Percentiles rank a stretch among this genome's conserved stretches.
Conservation (phyloP, 2,797 vertebrate genomes). For the Chromis chromis region DNA sequence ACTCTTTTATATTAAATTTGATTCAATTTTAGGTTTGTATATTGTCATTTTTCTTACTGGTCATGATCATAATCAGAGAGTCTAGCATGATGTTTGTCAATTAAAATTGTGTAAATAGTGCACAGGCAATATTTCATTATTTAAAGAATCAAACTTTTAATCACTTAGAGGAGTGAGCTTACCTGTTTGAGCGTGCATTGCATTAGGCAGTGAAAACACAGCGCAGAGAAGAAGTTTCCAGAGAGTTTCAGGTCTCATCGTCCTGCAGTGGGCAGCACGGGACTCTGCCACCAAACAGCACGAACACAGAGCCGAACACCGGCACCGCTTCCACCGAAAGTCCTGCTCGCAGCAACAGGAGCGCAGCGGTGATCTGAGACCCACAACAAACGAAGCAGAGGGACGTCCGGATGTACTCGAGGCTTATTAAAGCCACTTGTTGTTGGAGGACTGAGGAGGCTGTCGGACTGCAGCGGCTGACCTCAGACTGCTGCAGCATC, state of each 20-base stretch:
- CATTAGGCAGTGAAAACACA: conserved; percentile 33
- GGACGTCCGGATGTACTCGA: neutral
- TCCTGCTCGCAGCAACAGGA: neutral
- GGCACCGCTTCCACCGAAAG: neutral
- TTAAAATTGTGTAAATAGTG: neutral
- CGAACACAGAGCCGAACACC: conserved; percentile 17
- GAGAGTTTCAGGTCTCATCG: conserved; percentile 53
- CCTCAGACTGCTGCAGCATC: conserved; percentile 45
- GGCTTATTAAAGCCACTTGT: neutral
- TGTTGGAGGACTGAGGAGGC: neutral
- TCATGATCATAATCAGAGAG: too few species aligned
- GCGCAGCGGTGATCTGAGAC: neutral
- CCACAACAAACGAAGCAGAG: neutral
- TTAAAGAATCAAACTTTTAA: neutral
- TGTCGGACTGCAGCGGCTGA: conserved; percentile 28
- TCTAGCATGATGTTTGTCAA: too few species aligned
- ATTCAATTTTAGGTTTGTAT: neutral
- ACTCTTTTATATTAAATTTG: too few species aligned
- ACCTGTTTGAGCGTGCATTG: conserved; percentile 63
- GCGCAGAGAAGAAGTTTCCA: conserved; percentile 48
- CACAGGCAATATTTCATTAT: neutral
- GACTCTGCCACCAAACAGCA: conserved; percentile 10
- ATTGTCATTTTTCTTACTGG: neutral
- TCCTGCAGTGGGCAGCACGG: conserved; percentile 32
- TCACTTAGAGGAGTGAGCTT: conserved; percentile 10